Evolutionary conservation across 2,888 invertebrate species (phyloP).

Genomic region (Apamea anceps): DNA sequence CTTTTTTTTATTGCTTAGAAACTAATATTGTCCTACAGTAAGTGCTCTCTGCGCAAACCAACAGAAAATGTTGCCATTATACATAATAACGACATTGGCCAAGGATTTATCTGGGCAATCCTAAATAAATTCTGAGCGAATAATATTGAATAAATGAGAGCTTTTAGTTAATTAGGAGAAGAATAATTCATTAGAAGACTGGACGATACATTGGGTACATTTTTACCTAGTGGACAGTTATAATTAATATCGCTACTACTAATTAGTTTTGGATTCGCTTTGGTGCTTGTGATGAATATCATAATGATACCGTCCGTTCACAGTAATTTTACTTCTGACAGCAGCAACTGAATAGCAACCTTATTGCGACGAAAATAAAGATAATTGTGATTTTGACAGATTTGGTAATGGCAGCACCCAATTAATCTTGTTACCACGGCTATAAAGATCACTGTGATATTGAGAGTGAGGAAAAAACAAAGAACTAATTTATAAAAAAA

Average conservation of each 20-base stretch:
- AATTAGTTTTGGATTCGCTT: neutral
- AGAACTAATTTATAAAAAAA: no score
- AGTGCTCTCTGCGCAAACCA: constrained; percentile 2
- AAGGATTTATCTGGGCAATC: constrained; percentile 30
- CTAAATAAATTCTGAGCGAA: constrained; percentile 36
- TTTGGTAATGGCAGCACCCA: no score
- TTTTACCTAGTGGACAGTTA: neutral
- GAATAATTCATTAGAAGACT: constrained; percentile 11
- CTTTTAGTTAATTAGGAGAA: constrained; percentile 48
- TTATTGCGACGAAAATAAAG: no score
- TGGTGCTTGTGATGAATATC: neutral
- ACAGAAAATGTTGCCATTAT: constrained; percentile 17
- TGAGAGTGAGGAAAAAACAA: no score
- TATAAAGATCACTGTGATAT: no score
- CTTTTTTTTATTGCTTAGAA: neutral
- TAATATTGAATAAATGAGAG: constrained; percentile 35
- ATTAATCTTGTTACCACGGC: no score
- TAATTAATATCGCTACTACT: neutral
- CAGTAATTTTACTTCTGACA: no score
- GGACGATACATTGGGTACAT: neutral
- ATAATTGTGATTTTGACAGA: no score
- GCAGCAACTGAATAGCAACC: no score
- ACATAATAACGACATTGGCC: constrained; percentile 26
- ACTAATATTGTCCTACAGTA: constrained; percentile 4
- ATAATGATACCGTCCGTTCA: no score